Percentiles rank a stretch among this genome's conserved stretches.
Evolutionary conservation across 1,140 invertebrate genomes (phyloP).

Genomic region (Atta colombica): DNA sequence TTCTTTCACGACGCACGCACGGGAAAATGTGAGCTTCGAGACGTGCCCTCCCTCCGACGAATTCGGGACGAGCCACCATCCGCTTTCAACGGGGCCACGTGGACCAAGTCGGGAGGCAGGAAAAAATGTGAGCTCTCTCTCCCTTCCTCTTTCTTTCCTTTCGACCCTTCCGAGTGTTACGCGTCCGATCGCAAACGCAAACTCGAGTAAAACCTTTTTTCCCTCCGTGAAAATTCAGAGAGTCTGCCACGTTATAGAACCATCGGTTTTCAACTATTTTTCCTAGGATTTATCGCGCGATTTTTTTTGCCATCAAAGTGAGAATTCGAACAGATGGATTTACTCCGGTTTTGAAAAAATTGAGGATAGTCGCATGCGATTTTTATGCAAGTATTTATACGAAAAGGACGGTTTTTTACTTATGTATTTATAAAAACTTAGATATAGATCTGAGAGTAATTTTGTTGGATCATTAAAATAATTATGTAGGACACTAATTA

Average conservation of each 20-base stretch:
- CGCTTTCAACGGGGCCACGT: constrained; percentile 79
- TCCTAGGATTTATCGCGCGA: background rate
- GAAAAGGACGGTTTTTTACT: too few relatives aligned
- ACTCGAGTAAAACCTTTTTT: constrained; percentile 5
- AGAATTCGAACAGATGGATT: background rate
- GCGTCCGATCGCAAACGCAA: constrained; percentile 1
- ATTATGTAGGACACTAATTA: too few relatives aligned
- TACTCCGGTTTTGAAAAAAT: background rate
- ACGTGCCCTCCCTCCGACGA: background rate
- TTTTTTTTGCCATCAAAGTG: background rate
- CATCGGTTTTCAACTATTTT: background rate
- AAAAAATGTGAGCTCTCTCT: constrained; percentile 76
- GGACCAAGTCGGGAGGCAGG: constrained; percentile 80
- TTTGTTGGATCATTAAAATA: too few relatives aligned
- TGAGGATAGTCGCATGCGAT: too few relatives aligned
- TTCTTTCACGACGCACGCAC: background rate
- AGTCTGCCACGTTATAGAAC: background rate
- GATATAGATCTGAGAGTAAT: too few relatives aligned
- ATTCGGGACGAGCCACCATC: constrained; percentile 32
- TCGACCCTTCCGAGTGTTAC: background rate
- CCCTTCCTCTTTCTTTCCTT: background rate
- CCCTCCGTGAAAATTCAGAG: background rate
- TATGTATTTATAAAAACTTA: too few relatives aligned
- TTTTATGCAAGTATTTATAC: too few relatives aligned
- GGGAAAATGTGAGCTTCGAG: background rate